A percentile compares a stretch with the other conserved stretches of the same genome.
Conservation (phyloP, 2,113 vertebrate genomes). For the Dascyllus trimaculatus region DNA sequence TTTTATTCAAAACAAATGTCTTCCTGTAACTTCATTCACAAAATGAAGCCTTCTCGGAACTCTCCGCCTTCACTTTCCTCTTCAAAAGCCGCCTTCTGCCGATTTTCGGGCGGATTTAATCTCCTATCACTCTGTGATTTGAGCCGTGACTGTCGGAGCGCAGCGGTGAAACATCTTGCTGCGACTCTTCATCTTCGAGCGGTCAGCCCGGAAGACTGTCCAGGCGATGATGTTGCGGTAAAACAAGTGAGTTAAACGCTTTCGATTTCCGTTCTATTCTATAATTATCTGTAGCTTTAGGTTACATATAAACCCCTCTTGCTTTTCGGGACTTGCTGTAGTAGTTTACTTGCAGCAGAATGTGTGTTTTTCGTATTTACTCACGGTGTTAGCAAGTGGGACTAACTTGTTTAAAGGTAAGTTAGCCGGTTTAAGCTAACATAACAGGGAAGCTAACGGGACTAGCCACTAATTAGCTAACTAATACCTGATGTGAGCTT, state of each 20-base stretch:
- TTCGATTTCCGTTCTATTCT: neutral
- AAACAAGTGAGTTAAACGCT: constrained; percentile 62
- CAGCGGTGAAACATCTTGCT: constrained; percentile 32
- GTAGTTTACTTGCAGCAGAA: neutral
- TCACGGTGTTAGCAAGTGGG: constrained; percentile 6
- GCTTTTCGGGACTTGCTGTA: accelerated
- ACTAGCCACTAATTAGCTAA: neutral
- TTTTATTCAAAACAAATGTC: no score
- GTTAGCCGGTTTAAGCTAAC: constrained; percentile 55
- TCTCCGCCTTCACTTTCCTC: no score
- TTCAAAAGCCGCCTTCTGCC: no score
- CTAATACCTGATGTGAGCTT: neutral
- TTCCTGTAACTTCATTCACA: no score
- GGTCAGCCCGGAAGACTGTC: constrained; percentile 54
- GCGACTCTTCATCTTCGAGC: constrained; percentile 48
- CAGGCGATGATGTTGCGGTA: constrained; percentile 54
- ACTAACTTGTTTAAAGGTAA: constrained; percentile 32
- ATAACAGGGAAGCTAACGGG: constrained; percentile 9
- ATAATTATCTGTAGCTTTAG: no score
- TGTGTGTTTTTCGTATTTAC: neutral
- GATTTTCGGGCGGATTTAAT: no score
- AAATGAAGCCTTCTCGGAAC: no score
- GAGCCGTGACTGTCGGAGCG: neutral
- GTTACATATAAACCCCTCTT: accelerated
- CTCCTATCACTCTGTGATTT: no score